These are phyloP conservation scores for Actenoides lindsayi DNA, from an alignment of 2,113 vertebrate species.

Conservation along the genomic window DNA sequence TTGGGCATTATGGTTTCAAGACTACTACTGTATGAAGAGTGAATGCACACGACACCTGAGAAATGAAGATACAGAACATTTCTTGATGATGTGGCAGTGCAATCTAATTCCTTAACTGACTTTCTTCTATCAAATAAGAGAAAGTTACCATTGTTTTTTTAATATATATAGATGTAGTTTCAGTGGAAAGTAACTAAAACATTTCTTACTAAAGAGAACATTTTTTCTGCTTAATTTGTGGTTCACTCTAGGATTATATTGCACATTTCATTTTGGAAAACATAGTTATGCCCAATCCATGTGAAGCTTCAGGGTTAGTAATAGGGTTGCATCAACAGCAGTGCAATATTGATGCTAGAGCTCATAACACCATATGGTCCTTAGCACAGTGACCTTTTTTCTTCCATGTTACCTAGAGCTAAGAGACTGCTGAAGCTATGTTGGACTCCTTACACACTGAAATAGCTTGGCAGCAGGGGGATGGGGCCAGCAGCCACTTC, in stretches of 20 bases:
- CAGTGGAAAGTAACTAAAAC: not conserved
- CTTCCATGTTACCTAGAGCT: not conserved
- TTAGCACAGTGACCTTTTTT: slow-evolving; percentile 35
- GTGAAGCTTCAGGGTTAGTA: not conserved
- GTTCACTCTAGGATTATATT: not conserved
- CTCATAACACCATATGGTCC: not conserved
- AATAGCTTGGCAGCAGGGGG: slow-evolving; percentile 42
- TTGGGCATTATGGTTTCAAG: not conserved
- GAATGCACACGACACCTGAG: not conserved
- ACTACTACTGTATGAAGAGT: not conserved
- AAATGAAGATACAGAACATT: not conserved
- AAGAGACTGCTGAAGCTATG: not conserved
- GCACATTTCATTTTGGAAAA: not conserved
- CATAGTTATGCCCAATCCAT: not conserved
- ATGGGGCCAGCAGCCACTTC: slow-evolving; percentile 17
- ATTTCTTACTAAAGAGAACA: not conserved
- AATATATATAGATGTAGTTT: not conserved
- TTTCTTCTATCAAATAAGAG: not conserved
- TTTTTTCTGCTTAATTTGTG: not conserved
- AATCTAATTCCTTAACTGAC: not conserved
- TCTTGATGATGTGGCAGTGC: not conserved
- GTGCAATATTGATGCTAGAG: not conserved
- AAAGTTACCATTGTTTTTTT: not conserved
- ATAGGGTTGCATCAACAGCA: not conserved
- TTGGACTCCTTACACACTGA: not conserved